phyloP scores from a whole-genome alignment of 2,797 vertebrate species.

The Botia almorhae region DNA sequence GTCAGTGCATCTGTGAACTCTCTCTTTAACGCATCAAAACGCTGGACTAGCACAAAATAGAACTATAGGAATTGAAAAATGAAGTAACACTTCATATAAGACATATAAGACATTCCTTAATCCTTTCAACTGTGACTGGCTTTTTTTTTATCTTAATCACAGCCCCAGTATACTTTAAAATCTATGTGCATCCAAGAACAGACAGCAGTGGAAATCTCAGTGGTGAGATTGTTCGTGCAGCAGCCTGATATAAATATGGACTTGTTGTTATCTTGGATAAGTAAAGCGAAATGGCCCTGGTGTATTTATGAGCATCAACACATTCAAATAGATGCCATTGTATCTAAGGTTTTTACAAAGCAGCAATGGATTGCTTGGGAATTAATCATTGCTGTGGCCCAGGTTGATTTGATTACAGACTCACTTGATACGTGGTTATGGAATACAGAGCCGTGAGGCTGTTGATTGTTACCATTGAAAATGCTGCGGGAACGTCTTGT shows the following conservation, averaged over 20 bases:
- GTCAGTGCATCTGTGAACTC: no score
- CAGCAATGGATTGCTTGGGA: slow-evolving; percentile 14
- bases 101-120: no score
- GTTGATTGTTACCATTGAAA: slow-evolving; percentile 31
- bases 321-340: slow-evolving; percentile 16
- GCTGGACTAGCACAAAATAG: no score
- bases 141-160: no score
- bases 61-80: no score
- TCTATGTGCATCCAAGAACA: not conserved
- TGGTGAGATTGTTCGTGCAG: slow-evolving; percentile 9
- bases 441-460: slow-evolving; percentile 5
- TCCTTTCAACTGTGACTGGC: no score
- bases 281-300: slow-evolving; percentile 30
- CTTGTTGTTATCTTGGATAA: slow-evolving; percentile 4
- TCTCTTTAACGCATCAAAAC: no score
- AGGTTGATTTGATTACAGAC: slow-evolving; percentile 46
- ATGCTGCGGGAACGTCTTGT: slow-evolving; percentile 6
- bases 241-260: not conserved
- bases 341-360: slow-evolving; percentile 17
- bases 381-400: slow-evolving; percentile 27
- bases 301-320: slow-evolving; percentile 27
- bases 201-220: not conserved
- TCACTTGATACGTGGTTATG: slow-evolving; percentile 3
- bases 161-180: no score
- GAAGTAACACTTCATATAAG: no score